A percentile compares a stretch with the other conserved stretches of the same genome.
Evolutionary conservation across 2,797 vertebrate genomes (phyloP).

Genomic region (Sebastes diaconus): DNA sequence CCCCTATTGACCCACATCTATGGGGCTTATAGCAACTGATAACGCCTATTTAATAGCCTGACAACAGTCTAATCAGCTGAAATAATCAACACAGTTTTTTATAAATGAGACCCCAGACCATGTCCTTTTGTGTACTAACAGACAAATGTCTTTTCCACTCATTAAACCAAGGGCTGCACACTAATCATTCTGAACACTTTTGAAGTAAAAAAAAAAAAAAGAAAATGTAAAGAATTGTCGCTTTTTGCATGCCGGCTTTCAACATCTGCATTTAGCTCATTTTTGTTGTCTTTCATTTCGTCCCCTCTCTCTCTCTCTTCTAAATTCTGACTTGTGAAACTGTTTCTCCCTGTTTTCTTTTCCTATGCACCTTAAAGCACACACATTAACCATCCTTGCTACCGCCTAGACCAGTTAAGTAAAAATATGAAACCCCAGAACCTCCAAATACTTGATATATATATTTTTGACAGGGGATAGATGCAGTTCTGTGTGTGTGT

Average conservation of each 20-base stretch:
- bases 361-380: conserved; percentile 97
- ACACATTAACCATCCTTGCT: conserved; percentile 99
- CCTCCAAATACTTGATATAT: conserved; percentile 49
- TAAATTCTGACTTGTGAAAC: conserved; percentile 94
- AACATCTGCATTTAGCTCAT: conserved; percentile 93
- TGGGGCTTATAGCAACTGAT: too few relatives aligned
- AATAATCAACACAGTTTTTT: background rate
- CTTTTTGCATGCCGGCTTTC: conserved; percentile 88
- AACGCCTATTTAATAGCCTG: too few relatives aligned
- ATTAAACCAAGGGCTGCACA: conserved; percentile 76
- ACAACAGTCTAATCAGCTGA: too few relatives aligned
- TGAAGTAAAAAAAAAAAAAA: background rate
- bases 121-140: background rate
- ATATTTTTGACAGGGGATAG: conserved; percentile 42
- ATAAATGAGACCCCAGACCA: conserved; percentile 5
- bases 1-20: too few relatives aligned
- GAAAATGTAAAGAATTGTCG: conserved; percentile 11
- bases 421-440: conserved; percentile 83
- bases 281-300: conserved; percentile 88
- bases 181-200: conserved; percentile 28
- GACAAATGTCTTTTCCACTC: background rate
- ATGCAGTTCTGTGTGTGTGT: conserved; percentile 45
- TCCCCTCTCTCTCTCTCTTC: conserved; percentile 75
- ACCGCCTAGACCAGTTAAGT: conserved; percentile 99
- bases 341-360: conserved; percentile 97